Evolutionary conservation across 2,113 vertebrate genomes (phyloP).

Genomic region (Xiphophorus maculatus): DNA sequence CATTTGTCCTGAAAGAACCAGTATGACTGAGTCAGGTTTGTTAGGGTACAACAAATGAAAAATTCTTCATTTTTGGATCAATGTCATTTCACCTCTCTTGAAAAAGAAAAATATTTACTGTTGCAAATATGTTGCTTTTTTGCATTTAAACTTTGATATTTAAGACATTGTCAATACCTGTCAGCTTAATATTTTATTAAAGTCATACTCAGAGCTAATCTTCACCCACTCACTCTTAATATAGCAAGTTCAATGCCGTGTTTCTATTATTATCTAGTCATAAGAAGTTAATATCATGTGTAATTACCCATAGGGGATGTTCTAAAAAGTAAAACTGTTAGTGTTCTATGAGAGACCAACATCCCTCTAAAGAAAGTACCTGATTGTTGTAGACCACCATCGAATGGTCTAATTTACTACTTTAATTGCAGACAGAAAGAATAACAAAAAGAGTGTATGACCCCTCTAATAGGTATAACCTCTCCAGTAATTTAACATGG

Average conservation of each 20-base stretch:
- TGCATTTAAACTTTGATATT: too few relatives aligned
- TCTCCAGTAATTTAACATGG: slow-evolving; percentile 45
- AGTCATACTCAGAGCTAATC: not conserved
- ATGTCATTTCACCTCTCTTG: too few relatives aligned
- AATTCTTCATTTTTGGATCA: too few relatives aligned
- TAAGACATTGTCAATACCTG: not conserved
- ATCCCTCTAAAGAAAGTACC: slow-evolving; percentile 43
- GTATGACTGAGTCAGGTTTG: too few relatives aligned
- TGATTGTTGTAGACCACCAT: slow-evolving; percentile 60
- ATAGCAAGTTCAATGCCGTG: not conserved
- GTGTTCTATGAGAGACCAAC: slow-evolving; percentile 2
- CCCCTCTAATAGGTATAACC: slow-evolving; percentile 59
- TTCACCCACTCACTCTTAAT: not conserved
- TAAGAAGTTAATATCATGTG: not conserved
- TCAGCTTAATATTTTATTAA: not conserved
- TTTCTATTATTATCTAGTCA: not conserved
- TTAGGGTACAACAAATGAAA: too few relatives aligned
- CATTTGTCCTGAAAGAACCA: too few relatives aligned
- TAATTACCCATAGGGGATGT: not conserved
- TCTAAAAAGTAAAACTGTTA: not conserved
- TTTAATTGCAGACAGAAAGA: slow-evolving; percentile 76
- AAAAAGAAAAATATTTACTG: too few relatives aligned
- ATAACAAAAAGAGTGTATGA: slow-evolving; percentile 64
- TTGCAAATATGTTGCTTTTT: not conserved
- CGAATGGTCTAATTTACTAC: slow-evolving; percentile 68